Base-by-base conservation (phyloP, 1,140 invertebrate species). In the Dinoponera quadriceps region DNA sequence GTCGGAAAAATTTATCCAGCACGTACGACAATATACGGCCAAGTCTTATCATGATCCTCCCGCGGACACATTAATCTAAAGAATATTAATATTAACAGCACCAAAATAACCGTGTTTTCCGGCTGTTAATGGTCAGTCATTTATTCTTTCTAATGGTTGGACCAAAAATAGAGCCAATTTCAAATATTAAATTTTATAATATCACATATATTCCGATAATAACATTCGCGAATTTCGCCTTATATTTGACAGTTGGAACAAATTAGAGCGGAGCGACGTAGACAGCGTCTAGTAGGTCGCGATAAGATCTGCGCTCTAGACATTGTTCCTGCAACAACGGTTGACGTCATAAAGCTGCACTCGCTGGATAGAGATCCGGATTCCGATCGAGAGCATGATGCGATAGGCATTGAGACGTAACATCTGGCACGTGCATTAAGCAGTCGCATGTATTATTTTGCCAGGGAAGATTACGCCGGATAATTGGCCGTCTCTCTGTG, bases 331-430 rank as follows among this genome's bases (percentile, higher is more conserved):
- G 49, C 27, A 29, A 48, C n/a, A 16, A 14, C 18, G 20, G n/a
- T 2, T 82, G 86, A 88, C 66, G 86, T 82, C 85, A 85, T 78
- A 72, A 77, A 54, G n/a, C 51, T 18, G 25, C 44, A 80, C 25
- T 78, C 60, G 63, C 60, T 22, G 44, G 29, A 33, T 11, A 69
- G n/a, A 38, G 84, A 91, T 91, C 90, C 90, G 90, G 90, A 91
- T 91, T 91, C 89, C 89, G 73, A 81, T 83, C 62, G 68, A 54
- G 77, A 86, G 65, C 85, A 69, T 55, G 73, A 74, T 85, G 71
- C 74, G 63, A 72, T 86, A 80, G 83, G 65, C 83, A 84, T 87
- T 74, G 85, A 85, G 77, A 85, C 80, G 63, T 83, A 87, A 83
- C 38, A 49, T 57, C 38, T 25, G 38, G 18, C 38, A 69, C 59